Conservation (phyloP, 2,888 invertebrate species). For the Eupithecia subfuscata region DNA sequence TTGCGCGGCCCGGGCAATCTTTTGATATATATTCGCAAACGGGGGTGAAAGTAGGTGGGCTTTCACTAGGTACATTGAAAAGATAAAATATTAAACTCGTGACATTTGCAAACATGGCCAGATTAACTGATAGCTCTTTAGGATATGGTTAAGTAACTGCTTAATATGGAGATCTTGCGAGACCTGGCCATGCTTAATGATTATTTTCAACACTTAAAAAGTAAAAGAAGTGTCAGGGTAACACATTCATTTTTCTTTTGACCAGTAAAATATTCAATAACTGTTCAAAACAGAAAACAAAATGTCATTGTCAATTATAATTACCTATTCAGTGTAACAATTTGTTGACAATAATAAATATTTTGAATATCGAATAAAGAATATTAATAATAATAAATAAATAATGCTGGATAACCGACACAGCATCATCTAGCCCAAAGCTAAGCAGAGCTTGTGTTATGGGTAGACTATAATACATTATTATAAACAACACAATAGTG, state of each 20-base stretch:
- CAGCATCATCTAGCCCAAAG: no score
- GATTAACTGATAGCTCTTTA: conserved; percentile 43
- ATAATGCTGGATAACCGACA: no score
- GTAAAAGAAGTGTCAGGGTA: background rate
- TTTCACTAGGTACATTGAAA: conserved; percentile 67
- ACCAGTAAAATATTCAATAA: background rate
- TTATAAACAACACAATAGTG: no score
- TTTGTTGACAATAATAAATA: no score
- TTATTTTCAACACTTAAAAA: conserved; percentile 10
- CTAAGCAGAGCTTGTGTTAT: no score
- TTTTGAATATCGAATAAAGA: no score
- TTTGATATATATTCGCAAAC: conserved; percentile 74
- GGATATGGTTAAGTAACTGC: conserved; percentile 44
- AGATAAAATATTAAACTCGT: conserved; percentile 51
- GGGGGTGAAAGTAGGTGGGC: conserved; percentile 71
- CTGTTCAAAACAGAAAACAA: background rate
- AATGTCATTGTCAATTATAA: background rate
- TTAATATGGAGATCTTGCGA: conserved; percentile 38
- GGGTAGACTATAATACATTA: no score
- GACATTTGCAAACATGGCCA: conserved; percentile 38
- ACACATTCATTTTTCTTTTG: background rate
- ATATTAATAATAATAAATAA: no score
- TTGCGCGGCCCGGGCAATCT: conserved; percentile 61
- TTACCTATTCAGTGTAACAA: no score
- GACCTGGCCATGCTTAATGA: conserved; percentile 28